phyloP scores from a whole-genome alignment of 2,797 vertebrate species.

The Phoebastria nigripes region DNA sequence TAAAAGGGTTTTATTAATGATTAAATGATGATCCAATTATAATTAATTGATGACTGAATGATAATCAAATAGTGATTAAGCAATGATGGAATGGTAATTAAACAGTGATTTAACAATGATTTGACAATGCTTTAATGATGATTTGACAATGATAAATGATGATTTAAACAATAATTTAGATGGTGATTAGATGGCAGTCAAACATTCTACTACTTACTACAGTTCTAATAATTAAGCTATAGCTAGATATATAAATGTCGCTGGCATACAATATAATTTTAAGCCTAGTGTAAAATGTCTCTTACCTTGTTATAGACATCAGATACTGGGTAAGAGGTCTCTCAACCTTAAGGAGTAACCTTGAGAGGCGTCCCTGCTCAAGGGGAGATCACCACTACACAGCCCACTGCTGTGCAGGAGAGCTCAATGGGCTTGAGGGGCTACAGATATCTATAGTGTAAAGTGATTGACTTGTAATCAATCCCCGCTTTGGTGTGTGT shows the following conservation, averaged over 20 bases:
- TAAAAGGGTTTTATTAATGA: background rate
- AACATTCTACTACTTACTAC: background rate
- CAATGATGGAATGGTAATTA: background rate
- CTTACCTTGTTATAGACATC: background rate
- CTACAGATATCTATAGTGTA: rapidly evolving
- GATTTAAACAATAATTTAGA: background rate
- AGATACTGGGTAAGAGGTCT: background rate
- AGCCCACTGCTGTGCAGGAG: background rate
- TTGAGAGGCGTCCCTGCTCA: background rate
- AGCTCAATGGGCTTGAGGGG: rapidly evolving
- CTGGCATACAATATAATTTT: background rate
- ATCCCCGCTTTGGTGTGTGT: rapidly evolving
- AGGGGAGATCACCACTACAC: background rate
- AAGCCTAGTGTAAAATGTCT: background rate
- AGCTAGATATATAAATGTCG: background rate
- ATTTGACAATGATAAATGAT: background rate
- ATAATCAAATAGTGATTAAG: background rate
- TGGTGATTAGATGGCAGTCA: background rate
- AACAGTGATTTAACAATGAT: background rate
- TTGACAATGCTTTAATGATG: background rate
- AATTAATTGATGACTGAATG: background rate
- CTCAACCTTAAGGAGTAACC: background rate
- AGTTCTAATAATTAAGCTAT: background rate
- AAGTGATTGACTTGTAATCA: background rate
- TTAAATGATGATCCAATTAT: background rate